Evolutionary conservation across 2,113 vertebrate species (phyloP).

Genomic region (Perognathus longimembris): DNA sequence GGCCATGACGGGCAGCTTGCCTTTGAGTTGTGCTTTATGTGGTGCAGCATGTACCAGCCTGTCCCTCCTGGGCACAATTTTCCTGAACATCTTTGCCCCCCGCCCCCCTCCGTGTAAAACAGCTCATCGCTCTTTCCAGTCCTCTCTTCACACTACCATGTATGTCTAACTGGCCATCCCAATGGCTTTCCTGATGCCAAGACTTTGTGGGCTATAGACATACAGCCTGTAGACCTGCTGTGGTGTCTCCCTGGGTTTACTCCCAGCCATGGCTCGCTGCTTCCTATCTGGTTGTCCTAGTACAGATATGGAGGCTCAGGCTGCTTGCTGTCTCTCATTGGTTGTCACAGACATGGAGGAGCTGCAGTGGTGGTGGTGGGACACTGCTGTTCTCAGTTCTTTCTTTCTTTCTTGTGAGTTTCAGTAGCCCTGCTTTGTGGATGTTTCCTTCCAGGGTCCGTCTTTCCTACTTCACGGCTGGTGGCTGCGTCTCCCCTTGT

Average conservation of each 20-base stretch:
- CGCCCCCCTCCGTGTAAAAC: not conserved
- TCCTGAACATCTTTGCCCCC: no score
- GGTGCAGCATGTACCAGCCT: not conserved
- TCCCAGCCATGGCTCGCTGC: not conserved
- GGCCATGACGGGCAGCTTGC: not conserved
- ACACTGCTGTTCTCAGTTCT: no score
- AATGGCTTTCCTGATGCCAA: not conserved
- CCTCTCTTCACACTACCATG: not conserved
- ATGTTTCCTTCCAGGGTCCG: not conserved
- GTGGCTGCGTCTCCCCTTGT: not conserved
- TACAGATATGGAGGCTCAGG: not conserved
- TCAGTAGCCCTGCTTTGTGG: no score
- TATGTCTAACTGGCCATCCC: no score
- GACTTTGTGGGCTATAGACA: not conserved
- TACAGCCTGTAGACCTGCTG: not conserved
- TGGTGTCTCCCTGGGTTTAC: not conserved
- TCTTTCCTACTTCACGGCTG: not conserved
- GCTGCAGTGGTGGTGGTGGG: no score
- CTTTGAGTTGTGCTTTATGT: no score
- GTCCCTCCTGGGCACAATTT: not conserved
- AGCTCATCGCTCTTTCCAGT: not conserved
- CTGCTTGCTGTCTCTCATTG: not conserved
- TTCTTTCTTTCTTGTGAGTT: no score
- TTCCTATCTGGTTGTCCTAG: not conserved
- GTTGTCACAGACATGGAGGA: no score